A percentile compares a stretch with the other conserved stretches of the same genome.
These are phyloP conservation scores for Calycopis cecrops DNA, from an alignment of 1,140 invertebrate species.

Conservation along the genomic window DNA sequence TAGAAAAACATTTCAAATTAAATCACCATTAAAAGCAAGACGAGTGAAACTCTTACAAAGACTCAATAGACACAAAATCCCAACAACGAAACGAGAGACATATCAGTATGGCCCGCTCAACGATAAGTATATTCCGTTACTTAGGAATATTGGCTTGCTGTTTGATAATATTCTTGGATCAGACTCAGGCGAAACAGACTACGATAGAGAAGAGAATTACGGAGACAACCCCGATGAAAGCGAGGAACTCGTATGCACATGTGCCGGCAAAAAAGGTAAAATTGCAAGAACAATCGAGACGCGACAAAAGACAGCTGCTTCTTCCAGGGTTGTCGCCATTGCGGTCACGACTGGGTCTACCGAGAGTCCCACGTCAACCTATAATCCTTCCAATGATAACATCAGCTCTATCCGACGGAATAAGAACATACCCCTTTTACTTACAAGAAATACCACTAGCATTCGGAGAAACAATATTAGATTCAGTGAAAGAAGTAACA, in stretches of 20 bases:
- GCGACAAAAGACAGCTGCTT: constrained; percentile 53
- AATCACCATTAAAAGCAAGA: constrained; percentile 41
- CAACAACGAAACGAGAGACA: constrained; percentile 43
- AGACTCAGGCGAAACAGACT: constrained; percentile 38
- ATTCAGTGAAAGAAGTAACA: constrained; percentile 57
- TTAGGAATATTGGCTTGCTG: constrained; percentile 55
- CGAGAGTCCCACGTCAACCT: constrained; percentile 48
- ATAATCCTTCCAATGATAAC: constrained; percentile 60
- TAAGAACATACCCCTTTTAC: constrained; percentile 64
- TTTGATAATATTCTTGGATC: constrained; percentile 58
- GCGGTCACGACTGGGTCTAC: constrained; percentile 31
- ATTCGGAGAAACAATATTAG: constrained; percentile 61
- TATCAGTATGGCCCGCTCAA: constrained; percentile 41
- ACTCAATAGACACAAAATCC: constrained; percentile 33
- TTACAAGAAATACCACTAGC: constrained; percentile 67
- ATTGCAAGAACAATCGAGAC: constrained; percentile 27
- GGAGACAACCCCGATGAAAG: constrained; percentile 24
- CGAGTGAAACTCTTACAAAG: constrained; percentile 39
- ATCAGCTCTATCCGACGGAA: constrained; percentile 54
- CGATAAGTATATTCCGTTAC: constrained; percentile 53
- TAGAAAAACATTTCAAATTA: constrained; percentile 46
- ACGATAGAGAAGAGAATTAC: constrained; percentile 24
- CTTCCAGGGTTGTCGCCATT: constrained; percentile 43
- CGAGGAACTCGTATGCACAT: constrained; percentile 33
- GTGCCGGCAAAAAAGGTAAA: constrained; percentile 29